Evolutionary conservation across 2,113 vertebrate species (phyloP).

Genomic region (Planiliza haematocheilus): DNA sequence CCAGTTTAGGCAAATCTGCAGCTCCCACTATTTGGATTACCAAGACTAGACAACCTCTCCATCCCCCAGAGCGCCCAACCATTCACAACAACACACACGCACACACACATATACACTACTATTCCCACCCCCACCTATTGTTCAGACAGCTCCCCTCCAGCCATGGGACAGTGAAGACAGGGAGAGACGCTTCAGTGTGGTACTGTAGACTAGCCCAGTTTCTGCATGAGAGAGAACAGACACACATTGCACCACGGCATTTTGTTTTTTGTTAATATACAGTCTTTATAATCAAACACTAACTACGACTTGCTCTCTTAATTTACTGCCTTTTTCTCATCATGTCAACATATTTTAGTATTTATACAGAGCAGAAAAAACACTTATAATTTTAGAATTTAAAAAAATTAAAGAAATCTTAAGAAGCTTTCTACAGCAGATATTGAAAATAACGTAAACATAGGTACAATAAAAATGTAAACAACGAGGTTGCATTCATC

Average conservation of each 20-base stretch:
- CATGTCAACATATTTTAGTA: no score
- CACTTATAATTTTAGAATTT: no score
- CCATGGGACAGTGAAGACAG: slow-evolving; percentile 53
- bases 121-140: slow-evolving; percentile 65
- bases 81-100: slow-evolving; percentile 1
- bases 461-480: not conserved
- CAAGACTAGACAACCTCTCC: slow-evolving; percentile 34
- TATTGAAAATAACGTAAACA: no score
- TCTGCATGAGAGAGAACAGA: not conserved
- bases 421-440: no score
- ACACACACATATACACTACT: slow-evolving; percentile 4
- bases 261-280: slow-evolving; percentile 24
- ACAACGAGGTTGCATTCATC: no score
- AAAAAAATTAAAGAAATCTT: no score
- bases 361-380: no score
- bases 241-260: not conserved
- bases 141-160: slow-evolving; percentile 62
- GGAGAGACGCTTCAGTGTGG: slow-evolving; percentile 30
- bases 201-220: slow-evolving; percentile 16
- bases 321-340: no score
- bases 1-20: not conserved
- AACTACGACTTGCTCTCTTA: no score
- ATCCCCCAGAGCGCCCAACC: slow-evolving; percentile 25
- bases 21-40: not conserved
- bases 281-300: slow-evolving; percentile 28